Conservation (phyloP, 2,113 vertebrate species). For the Pavo muticus region DNA sequence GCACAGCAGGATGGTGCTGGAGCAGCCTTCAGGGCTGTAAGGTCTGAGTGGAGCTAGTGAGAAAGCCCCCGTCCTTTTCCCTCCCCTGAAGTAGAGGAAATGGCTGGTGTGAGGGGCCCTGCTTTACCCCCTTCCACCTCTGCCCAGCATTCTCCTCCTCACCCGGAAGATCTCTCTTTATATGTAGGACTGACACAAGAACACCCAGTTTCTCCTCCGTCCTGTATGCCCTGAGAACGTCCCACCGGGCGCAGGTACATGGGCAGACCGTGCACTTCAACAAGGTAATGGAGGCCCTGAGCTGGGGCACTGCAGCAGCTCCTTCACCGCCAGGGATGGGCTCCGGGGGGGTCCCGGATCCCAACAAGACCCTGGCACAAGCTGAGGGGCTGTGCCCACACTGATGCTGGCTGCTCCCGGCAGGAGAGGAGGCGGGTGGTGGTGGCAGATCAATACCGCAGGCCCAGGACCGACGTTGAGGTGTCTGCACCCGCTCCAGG, state of each 20-base stretch:
- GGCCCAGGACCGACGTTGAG: neutral
- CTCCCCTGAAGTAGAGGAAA: neutral
- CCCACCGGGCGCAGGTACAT: conserved; percentile 27
- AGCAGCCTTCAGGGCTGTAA: neutral
- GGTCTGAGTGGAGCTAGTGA: neutral
- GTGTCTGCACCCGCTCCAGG: rapidly evolving
- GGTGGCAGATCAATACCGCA: conserved; percentile 55
- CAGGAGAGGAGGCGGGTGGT: conserved; percentile 14
- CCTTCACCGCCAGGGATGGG: rapidly evolving
- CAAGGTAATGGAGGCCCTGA: conserved; percentile 34
- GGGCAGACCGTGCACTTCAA: conserved; percentile 66
- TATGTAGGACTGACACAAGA: conserved; percentile 69
- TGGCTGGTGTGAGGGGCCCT: neutral
- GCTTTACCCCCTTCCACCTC: neutral
- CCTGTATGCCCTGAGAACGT: conserved; percentile 73
- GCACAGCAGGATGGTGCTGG: neutral
- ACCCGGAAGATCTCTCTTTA: neutral
- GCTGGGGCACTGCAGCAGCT: rapidly evolving
- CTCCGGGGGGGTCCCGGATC: rapidly evolving
- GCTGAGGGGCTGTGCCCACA: neutral
- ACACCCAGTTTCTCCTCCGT: conserved; percentile 81
- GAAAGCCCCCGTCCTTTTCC: neutral
- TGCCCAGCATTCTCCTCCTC: neutral
- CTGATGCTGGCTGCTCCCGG: too few relatives aligned
- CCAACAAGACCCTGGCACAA: neutral